Evolutionary conservation across 53 echinoderm and acorn worm genomes (phyloP).

Genomic region (Astropecten irregularis): DNA sequence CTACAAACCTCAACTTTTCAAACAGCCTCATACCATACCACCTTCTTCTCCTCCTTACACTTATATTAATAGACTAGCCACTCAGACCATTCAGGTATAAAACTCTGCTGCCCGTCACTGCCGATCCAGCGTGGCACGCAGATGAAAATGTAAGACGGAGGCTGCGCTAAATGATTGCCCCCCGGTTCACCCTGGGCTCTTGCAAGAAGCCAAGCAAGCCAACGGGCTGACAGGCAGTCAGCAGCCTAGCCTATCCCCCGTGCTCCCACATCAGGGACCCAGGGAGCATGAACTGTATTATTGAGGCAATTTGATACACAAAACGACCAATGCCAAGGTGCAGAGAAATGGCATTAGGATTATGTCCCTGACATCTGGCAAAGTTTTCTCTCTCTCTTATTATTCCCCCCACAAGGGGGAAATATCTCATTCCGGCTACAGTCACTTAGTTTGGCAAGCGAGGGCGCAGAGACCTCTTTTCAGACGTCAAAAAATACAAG

Average conservation of each 20-base stretch:
- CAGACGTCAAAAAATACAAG: too few relatives aligned
- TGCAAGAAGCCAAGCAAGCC: conserved; percentile 19
- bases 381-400: too few relatives aligned
- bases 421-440: background rate
- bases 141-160: conserved; percentile 47
- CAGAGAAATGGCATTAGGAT: background rate
- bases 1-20: background rate
- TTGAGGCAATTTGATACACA: conserved; percentile 50
- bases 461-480: background rate
- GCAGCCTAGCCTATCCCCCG: too few relatives aligned
- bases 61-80: too few relatives aligned
- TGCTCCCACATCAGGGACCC: conserved; percentile 23
- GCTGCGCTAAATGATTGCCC: conserved; percentile 44
- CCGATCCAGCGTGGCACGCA: conserved; percentile 7
- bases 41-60: too few relatives aligned
- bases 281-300: conserved; percentile 45
- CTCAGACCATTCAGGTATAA: too few relatives aligned
- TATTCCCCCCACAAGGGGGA: too few relatives aligned
- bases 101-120: conserved; percentile 30
- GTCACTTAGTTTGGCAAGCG: background rate
- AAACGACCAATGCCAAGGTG: conserved; percentile 45
- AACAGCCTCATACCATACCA: too few relatives aligned
- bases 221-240: too few relatives aligned
- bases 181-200: conserved; percentile 48
- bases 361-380: conserved; percentile 45